A percentile compares a stretch with the other conserved stretches of the same genome.
phyloP scores from a whole-genome alignment of 2,888 invertebrate genomes.

The Meandrusa payeni region DNA sequence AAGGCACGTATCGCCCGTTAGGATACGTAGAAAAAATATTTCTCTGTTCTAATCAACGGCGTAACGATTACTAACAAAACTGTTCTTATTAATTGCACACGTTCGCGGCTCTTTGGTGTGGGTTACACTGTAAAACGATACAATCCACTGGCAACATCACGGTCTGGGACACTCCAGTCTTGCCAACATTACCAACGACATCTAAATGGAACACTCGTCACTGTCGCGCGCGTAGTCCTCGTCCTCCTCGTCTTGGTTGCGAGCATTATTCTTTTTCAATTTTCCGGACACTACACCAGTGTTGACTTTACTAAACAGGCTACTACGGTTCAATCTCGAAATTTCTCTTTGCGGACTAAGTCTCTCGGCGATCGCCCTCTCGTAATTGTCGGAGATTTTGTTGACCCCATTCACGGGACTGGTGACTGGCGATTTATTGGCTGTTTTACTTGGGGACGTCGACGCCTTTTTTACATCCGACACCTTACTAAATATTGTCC shows the following conservation, averaged over 20 bases:
- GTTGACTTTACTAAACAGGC: constrained; percentile 67
- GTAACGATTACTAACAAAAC: constrained; percentile 27
- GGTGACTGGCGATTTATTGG: constrained; percentile 48
- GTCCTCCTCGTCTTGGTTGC: constrained; percentile 61
- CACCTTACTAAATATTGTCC: constrained; percentile 49
- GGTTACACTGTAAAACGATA: constrained; percentile 40
- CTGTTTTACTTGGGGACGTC: constrained; percentile 49
- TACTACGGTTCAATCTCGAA: constrained; percentile 57
- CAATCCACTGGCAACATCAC: constrained; percentile 30
- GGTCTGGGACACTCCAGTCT: constrained; percentile 37
- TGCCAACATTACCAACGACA: constrained; percentile 23
- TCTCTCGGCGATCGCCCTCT: constrained; percentile 67
- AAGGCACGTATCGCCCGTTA: constrained; percentile 69
- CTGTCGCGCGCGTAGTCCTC: constrained; percentile 80
- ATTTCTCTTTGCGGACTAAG: constrained; percentile 62
- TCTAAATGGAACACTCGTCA: constrained; percentile 83
- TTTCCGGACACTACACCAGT: constrained; percentile 67
- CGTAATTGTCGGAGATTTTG: constrained; percentile 75
- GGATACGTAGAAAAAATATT: constrained; percentile 75
- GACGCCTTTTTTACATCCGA: constrained; percentile 35
- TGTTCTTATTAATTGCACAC: constrained; percentile 41
- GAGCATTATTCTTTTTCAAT: constrained; percentile 49
- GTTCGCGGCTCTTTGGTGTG: constrained; percentile 62
- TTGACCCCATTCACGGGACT: constrained; percentile 69
- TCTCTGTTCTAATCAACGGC: constrained; percentile 50